These are phyloP conservation scores for Desmodus rotundus DNA, from an alignment of 2,113 vertebrate species.

Conservation along the genomic window DNA sequence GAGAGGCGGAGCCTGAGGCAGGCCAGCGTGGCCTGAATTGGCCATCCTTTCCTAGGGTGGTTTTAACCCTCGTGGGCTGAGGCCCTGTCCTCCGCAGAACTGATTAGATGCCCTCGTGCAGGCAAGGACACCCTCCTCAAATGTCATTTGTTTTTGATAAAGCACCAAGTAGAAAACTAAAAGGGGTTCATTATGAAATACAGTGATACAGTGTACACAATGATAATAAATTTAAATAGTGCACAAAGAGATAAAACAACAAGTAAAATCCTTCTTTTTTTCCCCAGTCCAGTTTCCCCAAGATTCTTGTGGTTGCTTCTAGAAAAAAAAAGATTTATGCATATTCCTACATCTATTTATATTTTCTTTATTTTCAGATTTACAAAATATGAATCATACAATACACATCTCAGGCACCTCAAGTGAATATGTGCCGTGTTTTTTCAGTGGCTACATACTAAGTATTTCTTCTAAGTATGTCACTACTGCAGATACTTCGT, in stretches of 20 bases:
- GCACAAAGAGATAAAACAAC: not conserved
- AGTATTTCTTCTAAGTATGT: not conserved
- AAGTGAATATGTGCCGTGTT: not conserved
- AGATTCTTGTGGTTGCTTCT: not conserved
- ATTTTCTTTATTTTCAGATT: slow-evolving; percentile 20
- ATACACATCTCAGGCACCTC: not conserved
- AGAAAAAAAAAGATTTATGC: not conserved
- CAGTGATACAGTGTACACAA: not conserved
- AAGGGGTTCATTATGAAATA: not conserved
- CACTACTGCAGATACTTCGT: not conserved
- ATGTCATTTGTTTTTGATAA: not conserved
- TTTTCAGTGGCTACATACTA: not conserved
- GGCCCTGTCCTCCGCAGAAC: not conserved
- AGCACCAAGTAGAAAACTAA: not conserved
- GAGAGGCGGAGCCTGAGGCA: not conserved
- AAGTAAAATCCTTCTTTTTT: not conserved
- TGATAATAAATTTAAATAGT: not conserved
- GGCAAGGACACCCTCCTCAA: not conserved
- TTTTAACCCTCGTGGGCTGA: not conserved
- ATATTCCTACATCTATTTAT: not conserved
- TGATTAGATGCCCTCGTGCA: not conserved
- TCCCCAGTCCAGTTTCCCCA: not conserved
- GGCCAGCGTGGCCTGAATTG: not conserved
- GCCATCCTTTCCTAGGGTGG: no score
- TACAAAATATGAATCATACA: not conserved